Percentiles rank a stretch among this genome's conserved stretches.
Conservation (phyloP, 1,140 invertebrate genomes). For the Chrysoperla carnea region DNA sequence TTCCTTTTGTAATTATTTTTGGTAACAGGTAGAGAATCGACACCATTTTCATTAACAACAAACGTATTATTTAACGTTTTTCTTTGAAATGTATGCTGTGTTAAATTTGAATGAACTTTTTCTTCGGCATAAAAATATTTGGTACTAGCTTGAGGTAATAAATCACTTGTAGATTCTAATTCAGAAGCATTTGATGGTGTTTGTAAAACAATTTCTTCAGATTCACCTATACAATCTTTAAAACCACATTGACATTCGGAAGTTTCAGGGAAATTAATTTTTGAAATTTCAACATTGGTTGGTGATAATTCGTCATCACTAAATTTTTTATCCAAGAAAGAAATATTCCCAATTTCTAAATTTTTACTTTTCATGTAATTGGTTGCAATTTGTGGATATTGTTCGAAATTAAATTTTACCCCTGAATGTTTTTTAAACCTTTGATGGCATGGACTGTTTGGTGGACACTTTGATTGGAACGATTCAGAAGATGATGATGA, state of each 20-base stretch:
- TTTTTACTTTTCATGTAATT: constrained; percentile 56
- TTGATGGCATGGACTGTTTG: constrained; percentile 28
- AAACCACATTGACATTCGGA: background rate
- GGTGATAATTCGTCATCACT: background rate
- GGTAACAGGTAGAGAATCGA: no score
- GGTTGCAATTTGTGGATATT: constrained; percentile 46
- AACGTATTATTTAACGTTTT: no score
- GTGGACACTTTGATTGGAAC: constrained; percentile 3
- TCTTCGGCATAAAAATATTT: no score
- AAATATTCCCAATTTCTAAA: constrained; percentile 27
- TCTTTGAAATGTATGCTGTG: no score
- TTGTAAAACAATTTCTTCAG: constrained; percentile 19
- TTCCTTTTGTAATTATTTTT: no score
- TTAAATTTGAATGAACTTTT: no score
- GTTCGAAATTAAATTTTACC: constrained; percentile 49
- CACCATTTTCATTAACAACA: no score
- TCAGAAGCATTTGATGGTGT: constrained; percentile 49
- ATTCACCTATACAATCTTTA: background rate
- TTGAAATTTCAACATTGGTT: background rate
- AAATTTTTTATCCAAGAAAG: no score
- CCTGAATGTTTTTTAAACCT: constrained; percentile 41
- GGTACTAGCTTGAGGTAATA: constrained; percentile 7
- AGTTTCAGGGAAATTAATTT: background rate
- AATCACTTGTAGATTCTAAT: constrained; percentile 41
- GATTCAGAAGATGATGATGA: constrained; percentile 6